These are phyloP conservation scores for Dorcus hopei DNA, from an alignment of 2,888 invertebrate genomes.

Conservation along the genomic window DNA sequence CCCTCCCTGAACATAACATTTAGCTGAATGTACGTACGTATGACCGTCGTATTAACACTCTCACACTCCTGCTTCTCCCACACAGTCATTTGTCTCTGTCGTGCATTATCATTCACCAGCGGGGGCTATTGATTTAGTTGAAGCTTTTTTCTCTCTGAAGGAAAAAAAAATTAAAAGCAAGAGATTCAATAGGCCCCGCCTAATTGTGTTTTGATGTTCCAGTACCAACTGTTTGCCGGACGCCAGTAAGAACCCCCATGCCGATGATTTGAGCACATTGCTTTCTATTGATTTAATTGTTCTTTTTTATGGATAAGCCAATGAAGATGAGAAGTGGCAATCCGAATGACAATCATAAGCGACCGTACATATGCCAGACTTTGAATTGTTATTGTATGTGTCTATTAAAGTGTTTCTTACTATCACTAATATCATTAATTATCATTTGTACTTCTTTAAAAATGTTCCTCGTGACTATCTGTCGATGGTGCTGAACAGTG, in stretches of 20 bases:
- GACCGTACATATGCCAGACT: constrained; percentile 38
- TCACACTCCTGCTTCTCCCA: constrained; percentile 43
- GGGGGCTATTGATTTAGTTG: constrained; percentile 41
- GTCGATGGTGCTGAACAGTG: constrained; percentile 15
- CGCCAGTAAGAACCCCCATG: constrained; percentile 46
- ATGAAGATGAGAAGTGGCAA: constrained; percentile 43
- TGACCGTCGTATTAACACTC: constrained; percentile 24
- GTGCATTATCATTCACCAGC: constrained; percentile 44
- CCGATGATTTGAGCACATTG: constrained; percentile 36
- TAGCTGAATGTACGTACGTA: constrained; percentile 54
- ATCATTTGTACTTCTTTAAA: constrained; percentile 1
- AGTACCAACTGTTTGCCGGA: constrained; percentile 51
- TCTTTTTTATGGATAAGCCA: constrained; percentile 23
- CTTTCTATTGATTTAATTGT: constrained; percentile 24
- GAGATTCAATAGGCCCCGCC: constrained; percentile 35
- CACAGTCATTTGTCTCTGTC: constrained; percentile 37
- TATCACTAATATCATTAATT: constrained; percentile 29
- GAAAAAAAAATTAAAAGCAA: not conserved
- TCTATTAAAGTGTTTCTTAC: constrained; percentile 39
- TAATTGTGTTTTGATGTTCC: constrained; percentile 48
- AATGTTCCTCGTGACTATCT: constrained; percentile 16
- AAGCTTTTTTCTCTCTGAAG: not conserved
- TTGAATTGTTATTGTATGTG: constrained; percentile 35
- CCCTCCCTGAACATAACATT: constrained; percentile 74
- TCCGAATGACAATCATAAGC: constrained; percentile 46